These are phyloP conservation scores for Schmidtea mediterranea DNA, from an alignment of 1,140 invertebrate species.

Conservation along the genomic window DNA sequence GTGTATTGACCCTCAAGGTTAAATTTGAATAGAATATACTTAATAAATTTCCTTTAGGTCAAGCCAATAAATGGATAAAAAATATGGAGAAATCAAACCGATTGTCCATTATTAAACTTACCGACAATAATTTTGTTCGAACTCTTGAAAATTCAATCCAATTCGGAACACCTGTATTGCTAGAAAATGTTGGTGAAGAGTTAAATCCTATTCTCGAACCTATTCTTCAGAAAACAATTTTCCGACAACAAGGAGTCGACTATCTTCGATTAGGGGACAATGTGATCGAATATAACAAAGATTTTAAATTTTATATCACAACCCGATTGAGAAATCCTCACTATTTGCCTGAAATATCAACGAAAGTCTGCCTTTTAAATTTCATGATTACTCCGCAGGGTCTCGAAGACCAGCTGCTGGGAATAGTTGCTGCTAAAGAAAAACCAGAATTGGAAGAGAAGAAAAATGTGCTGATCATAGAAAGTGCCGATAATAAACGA, in stretches of 20 bases:
- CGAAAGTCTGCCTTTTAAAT: conserved; percentile 27
- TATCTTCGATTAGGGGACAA: conserved; percentile 26
- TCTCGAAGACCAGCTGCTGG: conserved; percentile 26
- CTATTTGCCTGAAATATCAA: conserved; percentile 26
- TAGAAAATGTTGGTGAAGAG: conserved; percentile 28
- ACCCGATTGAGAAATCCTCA: conserved; percentile 26
- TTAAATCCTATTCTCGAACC: conserved; percentile 26
- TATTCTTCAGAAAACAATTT: conserved; percentile 24
- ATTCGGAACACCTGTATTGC: conserved; percentile 25
- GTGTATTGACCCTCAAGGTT: conserved; percentile 28
- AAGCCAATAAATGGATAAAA: conserved; percentile 52
- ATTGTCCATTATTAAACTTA: conserved; percentile 21
- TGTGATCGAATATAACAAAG: conserved; percentile 22
- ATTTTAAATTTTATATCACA: conserved; percentile 27
- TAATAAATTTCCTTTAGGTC: conserved; percentile 15
- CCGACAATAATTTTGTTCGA: conserved; percentile 23
- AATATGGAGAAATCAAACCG: conserved; percentile 41
- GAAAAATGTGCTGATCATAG: conserved; percentile 25
- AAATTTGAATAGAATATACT: conserved; percentile 3
- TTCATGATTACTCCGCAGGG: conserved; percentile 29
- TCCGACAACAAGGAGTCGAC: conserved; percentile 25
- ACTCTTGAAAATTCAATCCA: conserved; percentile 25
- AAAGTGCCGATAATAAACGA: conserved; percentile 24
- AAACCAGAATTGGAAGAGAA: conserved; percentile 28
- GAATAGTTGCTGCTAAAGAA: conserved; percentile 27